Evolutionary conservation across 1,140 invertebrate species (phyloP).

Genomic region (Trichomalopsis sarcophagae): DNA sequence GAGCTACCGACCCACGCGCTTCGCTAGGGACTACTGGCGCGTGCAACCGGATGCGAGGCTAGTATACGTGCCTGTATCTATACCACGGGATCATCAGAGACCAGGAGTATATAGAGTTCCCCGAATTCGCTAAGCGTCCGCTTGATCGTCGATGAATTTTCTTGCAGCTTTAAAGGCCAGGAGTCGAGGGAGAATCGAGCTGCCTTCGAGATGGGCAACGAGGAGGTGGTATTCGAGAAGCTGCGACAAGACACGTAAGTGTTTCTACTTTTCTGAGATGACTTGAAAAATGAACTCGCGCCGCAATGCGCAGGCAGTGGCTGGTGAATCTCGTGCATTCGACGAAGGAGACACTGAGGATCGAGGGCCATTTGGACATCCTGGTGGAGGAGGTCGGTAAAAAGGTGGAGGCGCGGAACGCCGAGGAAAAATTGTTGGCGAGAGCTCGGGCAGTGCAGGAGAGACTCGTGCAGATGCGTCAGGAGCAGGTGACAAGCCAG

Average conservation of each 20-base stretch:
- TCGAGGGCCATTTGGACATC: constrained; percentile 58
- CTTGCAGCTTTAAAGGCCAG: not conserved
- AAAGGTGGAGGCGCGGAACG: not conserved
- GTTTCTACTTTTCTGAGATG: not conserved
- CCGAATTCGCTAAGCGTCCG: not conserved
- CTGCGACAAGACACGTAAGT: constrained; percentile 63
- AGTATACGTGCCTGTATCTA: constrained; percentile 45
- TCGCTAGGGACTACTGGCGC: constrained; percentile 56
- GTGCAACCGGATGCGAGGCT: constrained; percentile 59
- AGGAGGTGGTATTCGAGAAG: constrained; percentile 58
- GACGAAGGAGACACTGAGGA: constrained; percentile 59
- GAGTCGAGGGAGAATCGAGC: not conserved
- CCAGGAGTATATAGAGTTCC: constrained; percentile 30
- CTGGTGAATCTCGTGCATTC: constrained; percentile 61
- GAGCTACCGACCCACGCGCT: not conserved
- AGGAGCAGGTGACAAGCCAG: not conserved
- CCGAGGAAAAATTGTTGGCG: constrained; percentile 29
- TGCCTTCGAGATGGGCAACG: constrained; percentile 34
- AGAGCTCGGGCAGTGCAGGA: not conserved
- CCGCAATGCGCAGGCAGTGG: constrained; percentile 57
- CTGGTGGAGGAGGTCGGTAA: constrained; percentile 60
- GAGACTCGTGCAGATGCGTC: not conserved
- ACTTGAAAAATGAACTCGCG: not conserved
- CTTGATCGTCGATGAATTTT: no score
- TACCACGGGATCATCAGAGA: not conserved